Base-by-base conservation (phyloP, 2,797 vertebrate species). In the Tolypeutes matacus region DNA sequence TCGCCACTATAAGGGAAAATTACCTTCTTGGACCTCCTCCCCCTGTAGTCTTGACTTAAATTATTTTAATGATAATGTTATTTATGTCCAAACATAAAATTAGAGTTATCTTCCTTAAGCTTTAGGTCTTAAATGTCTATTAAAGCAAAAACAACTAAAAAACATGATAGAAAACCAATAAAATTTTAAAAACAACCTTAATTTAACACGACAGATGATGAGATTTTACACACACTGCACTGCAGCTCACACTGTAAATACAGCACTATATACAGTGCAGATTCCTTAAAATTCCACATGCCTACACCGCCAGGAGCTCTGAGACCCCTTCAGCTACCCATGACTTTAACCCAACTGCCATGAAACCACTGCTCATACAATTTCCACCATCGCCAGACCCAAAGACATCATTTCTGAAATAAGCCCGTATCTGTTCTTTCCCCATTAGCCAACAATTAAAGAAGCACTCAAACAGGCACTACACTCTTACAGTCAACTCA, bases 101-200 rank as follows among this genome's bases (percentile, higher is more conserved):
- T 51, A 82, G 46, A 39, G 69, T 58, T 31, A 36, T 36, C 62
- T 21, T 69, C 36, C 56, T 31, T 86, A 3, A 25, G 36, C 29
- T 75, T 91, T 81, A 73, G 72, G 13, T 49, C 86, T 93, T 84
- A 81, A 27, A 80, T 89, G 93, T 89, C 27, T 17, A n/a, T n/a
- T n/a, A 58, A 88, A 36, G 42, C 82, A 70, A 94, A 89, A 89
- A 25, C 18, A 20, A 93, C 51, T 77, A 83, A 58, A 78, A 94
- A 96, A 78, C 42, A 27, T 42, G 64, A 76, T 64, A 70, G 8
- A 82, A 95, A 89, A 70, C 21, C 64, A 77, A 91, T 21, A 64
- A 86, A 87, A 20, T 51, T 49, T 31, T 17, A 36, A 91, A 56
- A 96, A 69, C 69, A 39, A 86, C 15, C n/a, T 51, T 58, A 60